Percentiles rank a stretch among this genome's conserved stretches.
Evolutionary conservation across 2,797 vertebrate species (phyloP).

Genomic region (Sebastes minor): DNA sequence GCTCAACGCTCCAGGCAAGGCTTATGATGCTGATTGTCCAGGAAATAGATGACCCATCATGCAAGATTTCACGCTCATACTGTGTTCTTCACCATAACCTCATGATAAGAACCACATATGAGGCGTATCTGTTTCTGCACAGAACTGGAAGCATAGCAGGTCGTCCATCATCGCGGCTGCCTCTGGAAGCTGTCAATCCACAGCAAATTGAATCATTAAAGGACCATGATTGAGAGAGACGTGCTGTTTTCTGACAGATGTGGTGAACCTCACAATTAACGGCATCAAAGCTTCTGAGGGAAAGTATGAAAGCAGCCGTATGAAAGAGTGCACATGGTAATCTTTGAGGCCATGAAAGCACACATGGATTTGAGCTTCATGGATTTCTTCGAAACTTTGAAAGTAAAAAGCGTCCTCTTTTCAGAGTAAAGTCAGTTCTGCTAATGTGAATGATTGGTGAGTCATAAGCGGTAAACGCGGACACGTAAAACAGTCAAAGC

Average conservation of each 20-base stretch:
- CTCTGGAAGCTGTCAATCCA: slow-evolving; percentile 35
- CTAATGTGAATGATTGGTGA: neutral
- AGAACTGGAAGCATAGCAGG: slow-evolving; percentile 12
- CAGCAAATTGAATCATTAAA: slow-evolving; percentile 34
- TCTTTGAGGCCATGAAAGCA: neutral
- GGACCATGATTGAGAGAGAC: slow-evolving; percentile 40
- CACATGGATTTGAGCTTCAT: neutral
- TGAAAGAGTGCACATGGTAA: neutral
- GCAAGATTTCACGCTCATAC: slow-evolving; percentile 6
- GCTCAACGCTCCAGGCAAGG: slow-evolving; percentile 25
- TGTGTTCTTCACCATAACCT: neutral
- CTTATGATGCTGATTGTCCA: slow-evolving; percentile 28
- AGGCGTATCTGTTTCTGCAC: neutral
- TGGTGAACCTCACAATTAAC: slow-evolving; percentile 10
- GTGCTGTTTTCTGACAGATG: slow-evolving; percentile 19
- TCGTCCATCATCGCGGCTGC: slow-evolving; percentile 16
- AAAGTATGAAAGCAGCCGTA: neutral
- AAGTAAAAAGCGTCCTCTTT: neutral
- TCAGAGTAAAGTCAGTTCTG: neutral
- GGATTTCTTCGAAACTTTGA: neutral
- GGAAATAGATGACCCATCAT: slow-evolving; percentile 31
- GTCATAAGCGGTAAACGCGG: neutral
- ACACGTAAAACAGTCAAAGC: neutral
- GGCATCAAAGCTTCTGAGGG: slow-evolving; percentile 3
- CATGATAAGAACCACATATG: neutral